Evolutionary conservation across 2,888 invertebrate species (phyloP).

Genomic region (Pimpla rufipes): DNA sequence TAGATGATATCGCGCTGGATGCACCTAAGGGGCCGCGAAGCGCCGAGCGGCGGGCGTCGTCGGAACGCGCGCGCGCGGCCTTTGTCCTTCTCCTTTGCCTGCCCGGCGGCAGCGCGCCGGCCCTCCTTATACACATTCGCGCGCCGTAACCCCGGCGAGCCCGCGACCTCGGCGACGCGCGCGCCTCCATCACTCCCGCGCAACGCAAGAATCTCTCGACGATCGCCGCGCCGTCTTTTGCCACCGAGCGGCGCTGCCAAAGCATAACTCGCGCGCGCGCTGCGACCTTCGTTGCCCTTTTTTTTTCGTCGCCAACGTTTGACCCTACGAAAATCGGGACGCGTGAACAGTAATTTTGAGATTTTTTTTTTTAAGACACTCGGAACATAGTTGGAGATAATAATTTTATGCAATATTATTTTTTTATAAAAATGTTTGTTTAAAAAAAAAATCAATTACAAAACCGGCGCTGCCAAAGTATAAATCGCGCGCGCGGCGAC

Average conservation of each 20-base stretch:
- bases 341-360: no score
- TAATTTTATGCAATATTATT: no score
- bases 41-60: slow-evolving; percentile 74
- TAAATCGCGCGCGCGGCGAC: not conserved
- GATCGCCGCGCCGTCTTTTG: slow-evolving; percentile 41
- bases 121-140: slow-evolving; percentile 57
- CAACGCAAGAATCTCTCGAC: slow-evolving; percentile 46
- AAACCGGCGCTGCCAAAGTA: not conserved
- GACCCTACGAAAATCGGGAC: not conserved
- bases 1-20: slow-evolving; percentile 83
- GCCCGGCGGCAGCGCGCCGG: slow-evolving; percentile 24
- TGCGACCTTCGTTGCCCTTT: not conserved
- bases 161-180: slow-evolving; percentile 39
- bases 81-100: slow-evolving; percentile 73
- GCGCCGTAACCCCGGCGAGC: slow-evolving; percentile 32
- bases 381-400: no score
- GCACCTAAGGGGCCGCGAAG: slow-evolving; percentile 81
- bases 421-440: no score
- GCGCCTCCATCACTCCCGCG: slow-evolving; percentile 48
- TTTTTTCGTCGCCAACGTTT: not conserved
- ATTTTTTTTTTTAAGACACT: no score
- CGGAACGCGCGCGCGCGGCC: slow-evolving; percentile 76
- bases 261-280: not conserved
- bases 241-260: slow-evolving; percentile 41
- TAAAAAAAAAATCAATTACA: no score